A percentile compares a stretch with the other conserved stretches of the same genome.
Evolutionary conservation across 2,113 vertebrate species (phyloP).

Genomic region (Nothoprocta perdicaria): DNA sequence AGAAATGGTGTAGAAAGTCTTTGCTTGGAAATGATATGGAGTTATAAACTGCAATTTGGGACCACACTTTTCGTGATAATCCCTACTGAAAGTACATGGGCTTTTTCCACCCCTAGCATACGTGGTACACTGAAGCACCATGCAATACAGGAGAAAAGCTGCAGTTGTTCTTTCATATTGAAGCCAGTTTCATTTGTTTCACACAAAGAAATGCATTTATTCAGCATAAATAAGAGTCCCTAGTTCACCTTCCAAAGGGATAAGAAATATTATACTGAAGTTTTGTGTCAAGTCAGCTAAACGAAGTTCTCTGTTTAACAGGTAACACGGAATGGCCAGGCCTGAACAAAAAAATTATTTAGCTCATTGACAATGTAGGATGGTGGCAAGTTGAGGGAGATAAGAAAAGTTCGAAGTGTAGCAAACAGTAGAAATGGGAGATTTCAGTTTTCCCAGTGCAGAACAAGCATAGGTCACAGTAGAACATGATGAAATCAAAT

Average conservation of each 20-base stretch:
- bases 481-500: neutral
- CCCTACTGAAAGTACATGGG: neutral
- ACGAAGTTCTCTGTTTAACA: neutral
- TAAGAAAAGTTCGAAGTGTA: neutral
- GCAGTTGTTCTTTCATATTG: neutral
- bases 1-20: neutral
- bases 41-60: neutral
- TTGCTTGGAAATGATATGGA: too few species aligned
- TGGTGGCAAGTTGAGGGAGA: neutral
- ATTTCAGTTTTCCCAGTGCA: neutral
- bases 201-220: neutral
- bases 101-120: neutral
- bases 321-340: neutral
- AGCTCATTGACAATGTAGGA: rapidly evolving
- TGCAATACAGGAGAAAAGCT: neutral
- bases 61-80: neutral
- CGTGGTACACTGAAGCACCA: neutral
- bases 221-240: neutral
- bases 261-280: neutral
- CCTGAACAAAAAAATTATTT: neutral
- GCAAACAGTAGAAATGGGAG: neutral
- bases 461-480: neutral
- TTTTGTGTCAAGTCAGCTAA: neutral
- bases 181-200: neutral
- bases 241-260: neutral